Conservation (phyloP, 2,113 vertebrate genomes). For the Procavia capensis region DNA sequence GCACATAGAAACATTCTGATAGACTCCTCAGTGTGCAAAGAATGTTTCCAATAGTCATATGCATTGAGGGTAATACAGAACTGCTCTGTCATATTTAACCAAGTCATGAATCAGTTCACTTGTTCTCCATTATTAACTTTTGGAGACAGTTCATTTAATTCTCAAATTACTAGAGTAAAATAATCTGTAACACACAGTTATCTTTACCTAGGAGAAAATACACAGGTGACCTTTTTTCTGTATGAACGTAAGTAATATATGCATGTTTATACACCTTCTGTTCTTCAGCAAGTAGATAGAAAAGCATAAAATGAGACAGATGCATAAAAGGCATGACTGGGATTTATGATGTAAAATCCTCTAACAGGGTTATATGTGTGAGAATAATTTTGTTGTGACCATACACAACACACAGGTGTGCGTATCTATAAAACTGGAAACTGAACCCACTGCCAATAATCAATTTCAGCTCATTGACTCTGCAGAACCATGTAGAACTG, state of each 20-base stretch:
- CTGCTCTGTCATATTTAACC: neutral
- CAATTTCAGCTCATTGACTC: too few relatives aligned
- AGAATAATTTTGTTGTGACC: neutral
- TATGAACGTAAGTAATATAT: too few relatives aligned
- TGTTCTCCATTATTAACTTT: neutral
- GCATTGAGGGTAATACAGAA: neutral
- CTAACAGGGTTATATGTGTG: neutral
- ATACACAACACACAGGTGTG: too few relatives aligned
- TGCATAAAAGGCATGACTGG: neutral
- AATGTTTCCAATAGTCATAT: neutral
- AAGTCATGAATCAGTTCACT: neutral
- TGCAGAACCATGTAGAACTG: too few relatives aligned
- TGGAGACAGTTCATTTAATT: neutral
- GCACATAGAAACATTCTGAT: neutral
- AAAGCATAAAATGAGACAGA: neutral
- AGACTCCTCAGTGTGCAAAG: neutral
- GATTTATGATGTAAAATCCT: neutral
- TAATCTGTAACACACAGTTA: neutral
- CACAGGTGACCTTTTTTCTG: neutral
- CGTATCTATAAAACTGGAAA: too few relatives aligned
- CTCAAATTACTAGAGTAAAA: neutral
- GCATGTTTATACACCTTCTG: too few relatives aligned
- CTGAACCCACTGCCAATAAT: too few relatives aligned
- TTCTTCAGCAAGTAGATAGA: neutral
- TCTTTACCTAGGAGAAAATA: neutral